Base-by-base conservation (phyloP, 2,888 invertebrate genomes). In the Idaea aversata region DNA sequence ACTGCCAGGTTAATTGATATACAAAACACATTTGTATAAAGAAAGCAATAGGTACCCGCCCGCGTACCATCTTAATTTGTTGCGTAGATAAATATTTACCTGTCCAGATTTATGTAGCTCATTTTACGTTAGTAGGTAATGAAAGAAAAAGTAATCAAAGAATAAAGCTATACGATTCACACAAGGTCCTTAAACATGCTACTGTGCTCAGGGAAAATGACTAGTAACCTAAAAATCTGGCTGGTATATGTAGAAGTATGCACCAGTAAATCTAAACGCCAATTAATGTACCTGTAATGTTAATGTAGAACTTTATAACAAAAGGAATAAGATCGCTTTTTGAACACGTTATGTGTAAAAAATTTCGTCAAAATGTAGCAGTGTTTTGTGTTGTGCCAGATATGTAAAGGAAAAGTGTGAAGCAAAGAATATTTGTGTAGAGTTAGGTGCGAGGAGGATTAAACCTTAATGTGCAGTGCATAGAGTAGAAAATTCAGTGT, bases 201-300 rank as follows among this genome's bases (percentile, higher is more conserved):
- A 78, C 1, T 83, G 91, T 90, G 88, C 89, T 85, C 73, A 77
- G 86, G 89, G 80, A 75, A 78, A 64, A 73, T 67, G 79, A 79
- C 81, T 78, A 82, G 47, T 73, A 77, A 80, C 84, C 83, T 86
- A 81, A 75, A 70, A 75, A 81, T 80, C 83, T 88, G 93, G 93
- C 93, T 93, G 93, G 93, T 90, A 81, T 91, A 93, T 92, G 93
- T 92, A 92, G 84, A 92, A 91, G 91, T 92, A 92, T 91, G 91
- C 91, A 92, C 91, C 90, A 85, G 87, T 91, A 87, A 25, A 67
- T 77, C 73, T 81, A 77, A 79, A 74, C 78, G 78, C 82, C 84
- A 84, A 85, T 83, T 67, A 64, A 74, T 82, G 77, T 71, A 78
- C 82, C 78, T 79, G 77, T 65, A 76, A 79, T 75, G 72, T 76